phyloP scores from a whole-genome alignment of 2,113 vertebrate species.

The Ailurus styani region DNA sequence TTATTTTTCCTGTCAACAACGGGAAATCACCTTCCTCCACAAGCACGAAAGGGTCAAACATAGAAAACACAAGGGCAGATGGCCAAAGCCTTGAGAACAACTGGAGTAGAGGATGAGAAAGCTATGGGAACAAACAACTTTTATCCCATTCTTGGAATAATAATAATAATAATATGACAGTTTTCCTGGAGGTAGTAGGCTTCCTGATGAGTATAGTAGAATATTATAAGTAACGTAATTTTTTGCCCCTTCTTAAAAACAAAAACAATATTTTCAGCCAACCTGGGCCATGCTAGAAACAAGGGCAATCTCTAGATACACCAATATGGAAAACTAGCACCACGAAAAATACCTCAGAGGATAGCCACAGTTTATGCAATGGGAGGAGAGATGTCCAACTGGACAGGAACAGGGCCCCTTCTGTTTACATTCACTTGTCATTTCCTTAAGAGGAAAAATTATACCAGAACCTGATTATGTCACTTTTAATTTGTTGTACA shows the following conservation, averaged over 20 bases:
- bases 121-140: not conserved
- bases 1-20: not conserved
- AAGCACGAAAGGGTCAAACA: not conserved
- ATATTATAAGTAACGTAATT: not conserved
- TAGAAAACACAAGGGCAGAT: not conserved
- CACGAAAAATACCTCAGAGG: not conserved
- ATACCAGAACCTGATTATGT: not conserved
- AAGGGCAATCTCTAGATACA: not conserved
- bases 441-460: slow-evolving; percentile 5
- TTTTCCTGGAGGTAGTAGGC: not conserved
- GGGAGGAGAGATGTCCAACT: not conserved
- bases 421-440: not conserved
- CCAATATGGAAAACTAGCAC: too few species aligned
- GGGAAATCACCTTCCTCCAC: not conserved
- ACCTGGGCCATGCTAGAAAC: not conserved
- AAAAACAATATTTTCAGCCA: not conserved
- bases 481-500: not conserved
- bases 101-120: not conserved
- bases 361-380: not conserved
- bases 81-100: not conserved
- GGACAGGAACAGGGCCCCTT: not conserved
- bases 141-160: not conserved
- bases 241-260: not conserved
- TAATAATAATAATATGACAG: not conserved
- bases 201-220: not conserved